These are phyloP conservation scores for Frieseomelitta varia DNA, from an alignment of 1,140 invertebrate genomes.

Conservation along the genomic window DNA sequence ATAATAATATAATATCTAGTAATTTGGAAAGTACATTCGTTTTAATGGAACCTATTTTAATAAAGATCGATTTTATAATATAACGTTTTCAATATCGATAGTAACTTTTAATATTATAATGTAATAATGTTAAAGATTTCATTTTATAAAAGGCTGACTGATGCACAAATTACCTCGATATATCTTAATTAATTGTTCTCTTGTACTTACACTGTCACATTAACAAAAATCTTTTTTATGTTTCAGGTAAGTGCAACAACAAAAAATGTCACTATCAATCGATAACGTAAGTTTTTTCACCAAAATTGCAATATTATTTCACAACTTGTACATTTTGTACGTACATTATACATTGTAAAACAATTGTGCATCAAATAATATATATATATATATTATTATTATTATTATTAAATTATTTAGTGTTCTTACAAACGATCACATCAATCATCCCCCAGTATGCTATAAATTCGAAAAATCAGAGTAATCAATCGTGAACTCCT, in stretches of 20 bases:
- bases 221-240: neutral
- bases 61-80: too few species aligned
- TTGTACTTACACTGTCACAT: neutral
- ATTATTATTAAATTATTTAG: too few species aligned
- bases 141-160: too few species aligned
- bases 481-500: too few species aligned
- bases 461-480: too few species aligned
- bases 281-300: neutral
- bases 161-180: neutral
- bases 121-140: too few species aligned
- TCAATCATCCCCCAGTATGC: neutral
- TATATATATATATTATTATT: too few species aligned
- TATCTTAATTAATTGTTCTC: neutral
- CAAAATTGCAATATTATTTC: neutral
- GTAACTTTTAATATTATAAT: too few species aligned
- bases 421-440: neutral
- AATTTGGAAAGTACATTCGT: too few species aligned
- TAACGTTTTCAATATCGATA: too few species aligned
- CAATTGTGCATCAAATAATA: neutral
- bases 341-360: neutral
- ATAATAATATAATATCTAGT: too few species aligned
- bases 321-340: neutral
- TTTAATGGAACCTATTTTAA: too few species aligned
- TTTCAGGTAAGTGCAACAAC: constrained; percentile 35
- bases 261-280: neutral